Conservation (phyloP, 1,140 invertebrate genomes). For the Bombus terrestris region DNA sequence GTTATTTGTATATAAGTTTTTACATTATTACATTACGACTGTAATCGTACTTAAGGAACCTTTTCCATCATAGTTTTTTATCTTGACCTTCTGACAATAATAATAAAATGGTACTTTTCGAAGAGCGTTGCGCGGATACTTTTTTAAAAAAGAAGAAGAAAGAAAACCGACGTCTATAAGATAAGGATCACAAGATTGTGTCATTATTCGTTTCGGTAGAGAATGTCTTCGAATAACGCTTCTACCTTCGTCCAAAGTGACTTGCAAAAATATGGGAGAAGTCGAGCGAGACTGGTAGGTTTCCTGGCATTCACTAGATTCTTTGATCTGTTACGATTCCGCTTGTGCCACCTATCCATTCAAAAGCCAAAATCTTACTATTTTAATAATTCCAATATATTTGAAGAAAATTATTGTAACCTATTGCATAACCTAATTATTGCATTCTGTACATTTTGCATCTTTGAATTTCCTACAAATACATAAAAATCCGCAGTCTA, state of each 20-base stretch:
- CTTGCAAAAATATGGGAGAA: conserved; percentile 46
- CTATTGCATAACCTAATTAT: no score
- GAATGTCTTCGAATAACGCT: conserved; percentile 36
- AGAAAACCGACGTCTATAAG: conserved; percentile 23
- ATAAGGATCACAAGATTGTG: conserved; percentile 57
- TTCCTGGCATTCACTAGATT: conserved; percentile 23
- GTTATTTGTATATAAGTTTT: neutral
- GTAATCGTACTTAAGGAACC: neutral
- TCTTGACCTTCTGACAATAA: neutral
- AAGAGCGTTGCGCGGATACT: conserved; percentile 13
- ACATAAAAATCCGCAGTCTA: no score
- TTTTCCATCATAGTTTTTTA: neutral
- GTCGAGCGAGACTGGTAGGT: conserved; percentile 34
- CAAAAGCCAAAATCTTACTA: neutral
- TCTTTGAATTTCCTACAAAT: no score
- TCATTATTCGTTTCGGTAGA: conserved; percentile 39
- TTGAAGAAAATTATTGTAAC: no score
- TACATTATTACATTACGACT: neutral
- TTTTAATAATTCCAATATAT: neutral
- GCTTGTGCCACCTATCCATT: neutral
- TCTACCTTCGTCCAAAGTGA: conserved; percentile 30
- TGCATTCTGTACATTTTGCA: no score
- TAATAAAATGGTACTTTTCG: conserved; percentile 8
- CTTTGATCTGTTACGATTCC: conserved; percentile 35
- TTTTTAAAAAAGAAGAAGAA: conserved; percentile 12